Conservation (phyloP, 2,113 vertebrate species). For the Scomber colias region DNA sequence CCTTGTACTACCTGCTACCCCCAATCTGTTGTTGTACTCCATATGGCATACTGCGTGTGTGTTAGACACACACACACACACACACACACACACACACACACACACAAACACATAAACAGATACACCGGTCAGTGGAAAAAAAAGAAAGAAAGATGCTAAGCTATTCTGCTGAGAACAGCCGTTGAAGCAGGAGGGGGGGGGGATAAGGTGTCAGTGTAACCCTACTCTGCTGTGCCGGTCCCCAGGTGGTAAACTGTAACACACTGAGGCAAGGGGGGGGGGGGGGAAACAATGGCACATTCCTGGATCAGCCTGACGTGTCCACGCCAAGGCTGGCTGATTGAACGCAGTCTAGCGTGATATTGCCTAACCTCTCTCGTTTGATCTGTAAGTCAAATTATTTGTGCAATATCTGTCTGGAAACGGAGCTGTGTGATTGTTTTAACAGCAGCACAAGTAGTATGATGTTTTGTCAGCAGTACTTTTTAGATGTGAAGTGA, state of each 20-base stretch:
- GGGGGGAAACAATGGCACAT: slow-evolving; percentile 41
- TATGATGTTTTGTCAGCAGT: slow-evolving; percentile 18
- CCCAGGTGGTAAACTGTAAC: slow-evolving; percentile 64
- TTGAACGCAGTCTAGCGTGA: slow-evolving; percentile 14
- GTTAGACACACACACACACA: slow-evolving; percentile 20
- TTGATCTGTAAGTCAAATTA: slow-evolving; percentile 37
- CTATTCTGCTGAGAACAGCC: slow-evolving; percentile 44
- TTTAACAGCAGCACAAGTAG: not conserved
- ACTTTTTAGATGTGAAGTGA: not conserved
- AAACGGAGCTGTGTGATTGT: not conserved
- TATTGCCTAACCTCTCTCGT: slow-evolving; percentile 16
- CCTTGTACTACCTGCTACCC: slow-evolving; percentile 39
- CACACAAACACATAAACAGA: slow-evolving; percentile 15
- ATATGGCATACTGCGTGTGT: slow-evolving; percentile 51
- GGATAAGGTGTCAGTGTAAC: slow-evolving; percentile 78
- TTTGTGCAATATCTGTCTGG: not conserved
- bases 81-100: slow-evolving; percentile 53
- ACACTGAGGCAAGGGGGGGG: slow-evolving; percentile 9
- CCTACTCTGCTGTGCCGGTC: slow-evolving; percentile 57
- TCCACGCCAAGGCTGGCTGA: slow-evolving; percentile 14
- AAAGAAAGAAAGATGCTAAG: slow-evolving; percentile 41
- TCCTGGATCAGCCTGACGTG: slow-evolving; percentile 31
- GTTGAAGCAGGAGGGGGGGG: slow-evolving; percentile 34
- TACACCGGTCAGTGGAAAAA: slow-evolving; percentile 54
- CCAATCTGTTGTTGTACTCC: slow-evolving; percentile 57